phyloP scores from a whole-genome alignment of 2,113 vertebrate species.

The Dromaius novaehollandiae region DNA sequence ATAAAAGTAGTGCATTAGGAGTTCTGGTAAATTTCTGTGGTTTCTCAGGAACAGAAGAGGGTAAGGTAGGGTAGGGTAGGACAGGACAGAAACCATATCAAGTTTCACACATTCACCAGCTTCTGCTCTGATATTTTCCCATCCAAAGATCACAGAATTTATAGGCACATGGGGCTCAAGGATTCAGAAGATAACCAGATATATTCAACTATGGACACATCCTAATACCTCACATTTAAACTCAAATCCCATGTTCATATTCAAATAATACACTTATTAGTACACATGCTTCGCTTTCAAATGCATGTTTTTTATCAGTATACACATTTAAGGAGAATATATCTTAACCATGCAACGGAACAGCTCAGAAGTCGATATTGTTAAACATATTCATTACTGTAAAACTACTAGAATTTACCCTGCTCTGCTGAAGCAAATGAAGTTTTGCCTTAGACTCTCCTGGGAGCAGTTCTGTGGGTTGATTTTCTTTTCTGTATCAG shows the following conservation, averaged over 20 bases:
- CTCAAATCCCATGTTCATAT: neutral
- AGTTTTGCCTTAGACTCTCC: neutral
- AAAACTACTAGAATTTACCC: neutral
- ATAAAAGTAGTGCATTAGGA: neutral
- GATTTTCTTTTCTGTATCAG: neutral
- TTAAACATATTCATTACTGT: neutral
- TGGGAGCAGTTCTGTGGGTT: neutral
- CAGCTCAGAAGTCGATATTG: neutral
- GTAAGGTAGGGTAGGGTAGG: neutral
- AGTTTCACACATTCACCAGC: neutral
- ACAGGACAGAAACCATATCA: neutral
- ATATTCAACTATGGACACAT: neutral
- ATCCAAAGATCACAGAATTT: neutral
- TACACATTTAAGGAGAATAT: neutral
- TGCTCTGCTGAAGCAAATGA: neutral
- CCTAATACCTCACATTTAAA: neutral
- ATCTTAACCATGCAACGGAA: neutral
- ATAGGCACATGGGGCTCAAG: neutral
- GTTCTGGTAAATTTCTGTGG: neutral
- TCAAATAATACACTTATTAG: neutral
- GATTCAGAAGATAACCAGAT: neutral
- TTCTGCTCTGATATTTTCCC: neutral
- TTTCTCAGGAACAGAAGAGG: neutral
- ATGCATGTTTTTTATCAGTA: neutral
- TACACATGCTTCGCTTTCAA: neutral